Percentiles rank a stretch among this genome's conserved stretches.
phyloP scores from a whole-genome alignment of 2,797 vertebrate genomes.

The Diplodus puntazzo region DNA sequence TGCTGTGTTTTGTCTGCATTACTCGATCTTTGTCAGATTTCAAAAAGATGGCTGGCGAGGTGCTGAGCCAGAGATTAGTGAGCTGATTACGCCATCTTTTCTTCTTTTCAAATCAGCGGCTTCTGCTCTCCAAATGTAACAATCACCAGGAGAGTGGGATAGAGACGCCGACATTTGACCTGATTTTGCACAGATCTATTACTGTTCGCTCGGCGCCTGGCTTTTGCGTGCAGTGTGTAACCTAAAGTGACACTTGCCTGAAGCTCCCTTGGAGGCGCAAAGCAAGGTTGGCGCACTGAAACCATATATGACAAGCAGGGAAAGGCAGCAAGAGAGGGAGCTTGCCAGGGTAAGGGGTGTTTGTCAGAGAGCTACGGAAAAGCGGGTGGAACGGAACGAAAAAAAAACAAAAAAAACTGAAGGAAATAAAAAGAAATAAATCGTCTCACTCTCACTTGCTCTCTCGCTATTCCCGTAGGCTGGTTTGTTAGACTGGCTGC shows the following conservation, averaged over 20 bases:
- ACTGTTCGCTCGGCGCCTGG: conserved; percentile 76
- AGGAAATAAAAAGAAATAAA: conserved; percentile 44
- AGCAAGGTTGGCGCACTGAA: conserved; percentile 81
- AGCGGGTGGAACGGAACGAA: conserved; percentile 18
- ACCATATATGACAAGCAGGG: conserved; percentile 84
- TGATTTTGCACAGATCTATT: conserved; percentile 86
- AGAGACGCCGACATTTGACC: conserved; percentile 82
- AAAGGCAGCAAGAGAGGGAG: conserved; percentile 46
- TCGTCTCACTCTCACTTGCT: conserved; percentile 23
- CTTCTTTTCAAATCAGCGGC: conserved; percentile 74
- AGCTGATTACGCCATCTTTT: conserved; percentile 74
- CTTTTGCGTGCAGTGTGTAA: conserved; percentile 91
- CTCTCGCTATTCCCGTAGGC: conserved; percentile 30
- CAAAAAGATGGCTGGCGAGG: conserved; percentile 45
- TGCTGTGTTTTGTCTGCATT: conserved; percentile 49
- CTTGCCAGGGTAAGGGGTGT: conserved; percentile 61
- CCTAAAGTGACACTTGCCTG: conserved; percentile 97
- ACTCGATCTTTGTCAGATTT: conserved; percentile 60
- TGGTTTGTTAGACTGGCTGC: conserved; percentile 38
- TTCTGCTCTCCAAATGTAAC: conserved; percentile 70
- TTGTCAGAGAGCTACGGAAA: conserved; percentile 57
- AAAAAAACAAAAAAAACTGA: neutral
- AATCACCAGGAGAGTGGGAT: conserved; percentile 76
- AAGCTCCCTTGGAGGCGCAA: conserved; percentile 91
- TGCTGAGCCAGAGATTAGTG: conserved; percentile 39